phyloP scores from a whole-genome alignment of 2,888 invertebrate genomes.

The Himalopsyche kuldschensis region DNA sequence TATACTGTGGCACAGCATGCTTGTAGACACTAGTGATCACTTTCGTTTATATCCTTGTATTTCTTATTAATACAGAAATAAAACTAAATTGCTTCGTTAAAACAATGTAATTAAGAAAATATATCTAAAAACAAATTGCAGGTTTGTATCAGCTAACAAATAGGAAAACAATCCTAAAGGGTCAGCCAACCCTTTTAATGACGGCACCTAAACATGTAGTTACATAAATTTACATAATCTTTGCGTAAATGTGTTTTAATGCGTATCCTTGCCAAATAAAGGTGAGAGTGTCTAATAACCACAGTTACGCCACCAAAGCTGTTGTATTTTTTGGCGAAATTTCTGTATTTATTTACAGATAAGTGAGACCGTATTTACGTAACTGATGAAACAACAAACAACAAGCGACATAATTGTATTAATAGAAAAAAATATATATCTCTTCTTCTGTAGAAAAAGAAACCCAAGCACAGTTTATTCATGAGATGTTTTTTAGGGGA shows the following conservation, averaged over 20 bases:
- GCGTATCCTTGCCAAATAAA: constrained; percentile 30
- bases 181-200: constrained; percentile 35
- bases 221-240: constrained; percentile 40
- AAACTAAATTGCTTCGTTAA: not conserved
- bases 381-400: too few relatives aligned
- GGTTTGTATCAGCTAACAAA: constrained; percentile 29
- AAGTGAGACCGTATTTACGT: too few relatives aligned
- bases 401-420: too few relatives aligned
- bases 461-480: too few relatives aligned
- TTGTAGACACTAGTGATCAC: not conserved
- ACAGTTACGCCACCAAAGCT: not conserved
- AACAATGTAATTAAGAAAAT: constrained; percentile 19
- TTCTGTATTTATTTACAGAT: too few relatives aligned
- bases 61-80: not conserved
- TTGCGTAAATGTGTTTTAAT: constrained; percentile 40
- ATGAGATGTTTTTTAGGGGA: too few relatives aligned
- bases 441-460: too few relatives aligned
- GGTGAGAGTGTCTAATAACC: constrained; percentile 16
- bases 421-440: too few relatives aligned
- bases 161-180: constrained; percentile 38
- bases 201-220: constrained; percentile 28
- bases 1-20: not conserved
- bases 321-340: not conserved
- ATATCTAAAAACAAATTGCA: constrained; percentile 30
- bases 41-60: not conserved